Evolutionary conservation across 2,113 vertebrate genomes (phyloP).

Genomic region (Halcyon senegalensis): DNA sequence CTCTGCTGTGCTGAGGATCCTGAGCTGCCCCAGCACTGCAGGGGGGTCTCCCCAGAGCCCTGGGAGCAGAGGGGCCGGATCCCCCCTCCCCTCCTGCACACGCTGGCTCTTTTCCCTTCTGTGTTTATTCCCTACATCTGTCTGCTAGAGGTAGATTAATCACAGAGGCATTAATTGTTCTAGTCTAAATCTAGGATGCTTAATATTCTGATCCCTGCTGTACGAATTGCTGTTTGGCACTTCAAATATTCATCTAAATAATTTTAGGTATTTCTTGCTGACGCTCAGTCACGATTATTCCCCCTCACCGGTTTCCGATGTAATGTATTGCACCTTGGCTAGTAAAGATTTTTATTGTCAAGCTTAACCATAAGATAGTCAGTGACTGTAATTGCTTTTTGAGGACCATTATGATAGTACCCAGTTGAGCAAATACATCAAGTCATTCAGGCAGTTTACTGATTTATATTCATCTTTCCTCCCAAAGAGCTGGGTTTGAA

Average conservation of each 20-base stretch:
- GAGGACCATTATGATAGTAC: not conserved
- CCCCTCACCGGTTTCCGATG: not conserved
- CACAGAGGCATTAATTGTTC: not conserved
- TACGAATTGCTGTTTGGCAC: not conserved
- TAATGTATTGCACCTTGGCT: not conserved
- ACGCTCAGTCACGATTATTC: not conserved
- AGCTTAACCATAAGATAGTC: not conserved
- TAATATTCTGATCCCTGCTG: not conserved
- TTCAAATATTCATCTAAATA: not conserved
- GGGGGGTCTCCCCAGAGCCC: no score
- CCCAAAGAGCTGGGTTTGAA: not conserved
- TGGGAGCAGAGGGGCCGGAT: no score
- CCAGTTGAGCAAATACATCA: not conserved
- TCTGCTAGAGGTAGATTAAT: not conserved
- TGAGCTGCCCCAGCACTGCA: no score
- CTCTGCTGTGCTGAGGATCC: no score
- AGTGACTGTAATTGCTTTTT: not conserved
- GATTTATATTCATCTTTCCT: not conserved
- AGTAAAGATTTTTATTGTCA: not conserved
- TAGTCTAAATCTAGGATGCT: not conserved
- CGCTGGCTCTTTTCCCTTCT: not conserved
- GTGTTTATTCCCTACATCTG: not conserved
- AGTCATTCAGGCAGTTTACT: not conserved
- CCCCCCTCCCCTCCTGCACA: no score
- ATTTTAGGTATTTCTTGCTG: not conserved